Evolutionary conservation across 2,888 invertebrate genomes (phyloP).

Genomic region (Hyposoter didymator): DNA sequence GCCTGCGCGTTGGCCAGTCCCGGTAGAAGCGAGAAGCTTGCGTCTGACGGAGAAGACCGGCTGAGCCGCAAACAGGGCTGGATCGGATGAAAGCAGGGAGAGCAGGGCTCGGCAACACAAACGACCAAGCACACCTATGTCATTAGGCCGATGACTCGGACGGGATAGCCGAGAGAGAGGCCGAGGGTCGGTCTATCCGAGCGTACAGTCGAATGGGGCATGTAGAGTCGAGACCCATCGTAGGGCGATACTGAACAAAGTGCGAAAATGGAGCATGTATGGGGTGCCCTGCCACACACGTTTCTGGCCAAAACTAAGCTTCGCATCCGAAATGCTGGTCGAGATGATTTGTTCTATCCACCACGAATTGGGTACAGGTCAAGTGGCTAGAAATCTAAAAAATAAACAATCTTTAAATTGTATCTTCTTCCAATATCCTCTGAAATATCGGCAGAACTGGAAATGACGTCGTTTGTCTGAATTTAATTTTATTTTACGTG

Average conservation of each 20-base stretch:
- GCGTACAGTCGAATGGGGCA: conserved; percentile 61
- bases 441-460: conserved; percentile 22
- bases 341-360: not conserved
- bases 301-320: not conserved
- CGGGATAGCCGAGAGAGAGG: conserved; percentile 73
- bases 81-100: conserved; percentile 7
- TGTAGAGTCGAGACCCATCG: conserved; percentile 23
- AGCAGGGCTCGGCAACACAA: conserved; percentile 48
- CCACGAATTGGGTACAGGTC: not conserved
- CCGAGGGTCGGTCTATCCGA: conserved; percentile 73
- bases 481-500: conserved; percentile 55
- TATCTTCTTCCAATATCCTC: no score
- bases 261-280: conserved; percentile 55
- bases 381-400: not conserved
- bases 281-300: not conserved
- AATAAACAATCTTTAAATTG: not conserved
- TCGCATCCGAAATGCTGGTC: not conserved
- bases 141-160: conserved; percentile 78
- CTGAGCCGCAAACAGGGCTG: conserved; percentile 19
- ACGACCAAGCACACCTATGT: conserved; percentile 75
- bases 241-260: conserved; percentile 19
- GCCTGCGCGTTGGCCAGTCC: conserved; percentile 37
- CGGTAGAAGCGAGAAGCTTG: conserved; percentile 50
- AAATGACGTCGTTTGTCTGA: conserved; percentile 50
- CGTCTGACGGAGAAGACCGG: conserved; percentile 21